phyloP scores from a whole-genome alignment of 2,888 invertebrate species.

The Orgyia antiqua region DNA sequence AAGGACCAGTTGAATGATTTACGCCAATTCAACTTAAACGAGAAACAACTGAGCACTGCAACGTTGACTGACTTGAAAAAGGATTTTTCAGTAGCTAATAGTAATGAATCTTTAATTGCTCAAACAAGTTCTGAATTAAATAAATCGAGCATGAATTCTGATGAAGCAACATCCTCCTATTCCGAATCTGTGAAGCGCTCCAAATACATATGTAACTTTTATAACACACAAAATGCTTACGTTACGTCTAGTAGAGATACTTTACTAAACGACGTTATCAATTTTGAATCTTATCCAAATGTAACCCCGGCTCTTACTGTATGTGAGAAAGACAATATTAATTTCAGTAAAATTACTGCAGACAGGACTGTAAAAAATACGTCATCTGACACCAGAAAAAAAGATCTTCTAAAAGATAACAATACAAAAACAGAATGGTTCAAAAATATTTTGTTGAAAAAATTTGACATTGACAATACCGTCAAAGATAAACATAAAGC shows the following conservation, averaged over 20 bases:
- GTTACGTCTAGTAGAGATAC: conserved; percentile 13
- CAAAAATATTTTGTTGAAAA: conserved; percentile 29
- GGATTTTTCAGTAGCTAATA: no score
- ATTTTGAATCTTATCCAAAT: conserved; percentile 35
- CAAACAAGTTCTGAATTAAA: conserved; percentile 37
- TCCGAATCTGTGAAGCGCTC: conserved; percentile 16
- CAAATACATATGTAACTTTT: conserved; percentile 1
- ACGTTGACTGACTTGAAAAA: conserved; percentile 26
- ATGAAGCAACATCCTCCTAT: conserved; percentile 23
- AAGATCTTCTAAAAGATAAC: conserved; percentile 12
- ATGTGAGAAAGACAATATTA: conserved; percentile 10
- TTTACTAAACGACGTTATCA: conserved; percentile 34
- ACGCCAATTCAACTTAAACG: conserved; percentile 6
- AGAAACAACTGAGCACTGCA: conserved; percentile 22
- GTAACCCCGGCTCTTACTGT: conserved; percentile 27
- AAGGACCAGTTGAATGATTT: conserved; percentile 3
- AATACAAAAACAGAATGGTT: conserved; percentile 13
- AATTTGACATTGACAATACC: background rate
- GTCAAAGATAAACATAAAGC: conserved; percentile 23
- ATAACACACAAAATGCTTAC: background rate
- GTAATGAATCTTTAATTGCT: conserved; percentile 30
- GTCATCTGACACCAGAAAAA: background rate
- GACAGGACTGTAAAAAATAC: no score
- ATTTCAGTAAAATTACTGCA: conserved; percentile 24
- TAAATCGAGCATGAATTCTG: conserved; percentile 23